A percentile compares a stretch with the other conserved stretches of the same genome.
Conservation (phyloP, 2,113 vertebrate genomes). For the Jaculus jaculus region DNA sequence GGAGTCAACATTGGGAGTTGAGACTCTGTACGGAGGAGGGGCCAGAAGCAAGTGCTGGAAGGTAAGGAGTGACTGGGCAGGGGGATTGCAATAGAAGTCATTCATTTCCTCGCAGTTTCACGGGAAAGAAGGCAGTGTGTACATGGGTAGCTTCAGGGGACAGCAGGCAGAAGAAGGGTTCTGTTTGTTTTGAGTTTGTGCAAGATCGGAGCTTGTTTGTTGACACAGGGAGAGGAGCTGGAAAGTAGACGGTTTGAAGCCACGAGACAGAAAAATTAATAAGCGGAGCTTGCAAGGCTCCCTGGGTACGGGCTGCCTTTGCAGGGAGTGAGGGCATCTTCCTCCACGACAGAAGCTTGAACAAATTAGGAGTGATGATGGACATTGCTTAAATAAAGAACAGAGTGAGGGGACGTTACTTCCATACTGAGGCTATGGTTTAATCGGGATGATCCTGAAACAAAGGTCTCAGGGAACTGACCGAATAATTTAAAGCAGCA, state of each 20-base stretch:
- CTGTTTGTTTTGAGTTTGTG: slow-evolving; percentile 23
- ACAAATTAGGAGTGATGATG: background rate
- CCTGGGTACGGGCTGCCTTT: background rate
- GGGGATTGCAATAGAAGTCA: background rate
- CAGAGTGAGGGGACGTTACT: background rate
- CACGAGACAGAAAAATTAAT: background rate
- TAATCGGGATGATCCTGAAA: background rate
- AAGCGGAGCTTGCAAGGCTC: background rate
- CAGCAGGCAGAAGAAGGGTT: background rate
- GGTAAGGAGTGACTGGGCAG: background rate
- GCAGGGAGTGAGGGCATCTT: background rate
- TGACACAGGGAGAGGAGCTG: slow-evolving; percentile 17
- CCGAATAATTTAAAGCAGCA: background rate
- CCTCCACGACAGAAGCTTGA: background rate
- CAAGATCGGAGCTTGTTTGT: slow-evolving; percentile 46
- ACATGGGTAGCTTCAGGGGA: background rate
- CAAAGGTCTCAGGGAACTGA: background rate
- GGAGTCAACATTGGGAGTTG: background rate
- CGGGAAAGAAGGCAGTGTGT: background rate
- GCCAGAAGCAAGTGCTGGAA: background rate
- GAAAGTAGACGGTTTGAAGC: slow-evolving; percentile 12
- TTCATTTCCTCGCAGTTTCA: background rate
- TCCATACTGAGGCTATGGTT: too few species aligned
- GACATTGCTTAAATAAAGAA: background rate
- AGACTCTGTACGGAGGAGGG: background rate